These are phyloP conservation scores for Holotrichia oblita DNA, from an alignment of 1,140 invertebrate species.

Conservation along the genomic window DNA sequence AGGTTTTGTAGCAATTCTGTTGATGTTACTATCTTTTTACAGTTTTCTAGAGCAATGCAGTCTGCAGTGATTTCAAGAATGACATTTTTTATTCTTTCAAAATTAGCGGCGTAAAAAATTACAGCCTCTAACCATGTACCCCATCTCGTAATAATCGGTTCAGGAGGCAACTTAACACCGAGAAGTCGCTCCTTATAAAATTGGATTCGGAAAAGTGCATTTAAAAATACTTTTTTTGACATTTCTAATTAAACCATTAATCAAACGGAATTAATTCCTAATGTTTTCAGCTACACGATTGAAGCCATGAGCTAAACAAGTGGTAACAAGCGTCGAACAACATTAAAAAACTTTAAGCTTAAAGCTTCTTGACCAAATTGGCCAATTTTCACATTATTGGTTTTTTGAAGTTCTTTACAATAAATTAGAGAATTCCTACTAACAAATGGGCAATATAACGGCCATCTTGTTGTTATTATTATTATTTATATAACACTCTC, in stretches of 20 bases:
- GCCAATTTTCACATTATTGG: no score
- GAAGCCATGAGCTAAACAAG: no score
- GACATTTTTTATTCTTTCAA: neutral
- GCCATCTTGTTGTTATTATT: no score
- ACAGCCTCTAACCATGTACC: neutral
- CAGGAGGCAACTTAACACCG: conserved; percentile 1
- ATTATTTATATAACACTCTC: no score
- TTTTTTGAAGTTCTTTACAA: no score
- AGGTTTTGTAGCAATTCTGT: neutral
- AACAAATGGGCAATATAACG: no score
- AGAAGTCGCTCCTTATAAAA: neutral
- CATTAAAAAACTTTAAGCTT: no score
- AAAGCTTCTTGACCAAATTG: no score
- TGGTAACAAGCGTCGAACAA: no score
- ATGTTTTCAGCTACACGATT: no score
- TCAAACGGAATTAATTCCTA: neutral
- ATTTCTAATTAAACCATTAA: neutral
- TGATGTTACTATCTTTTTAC: neutral
- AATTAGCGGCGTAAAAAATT: neutral
- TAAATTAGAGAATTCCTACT: no score
- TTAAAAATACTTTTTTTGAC: neutral
- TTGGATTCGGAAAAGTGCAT: neutral
- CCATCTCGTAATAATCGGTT: conserved; percentile 4
- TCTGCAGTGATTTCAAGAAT: neutral
- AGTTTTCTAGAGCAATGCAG: neutral